Base-by-base conservation (phyloP, 2,113 vertebrate genomes). In the Hymenochirus boettgeri region DNA sequence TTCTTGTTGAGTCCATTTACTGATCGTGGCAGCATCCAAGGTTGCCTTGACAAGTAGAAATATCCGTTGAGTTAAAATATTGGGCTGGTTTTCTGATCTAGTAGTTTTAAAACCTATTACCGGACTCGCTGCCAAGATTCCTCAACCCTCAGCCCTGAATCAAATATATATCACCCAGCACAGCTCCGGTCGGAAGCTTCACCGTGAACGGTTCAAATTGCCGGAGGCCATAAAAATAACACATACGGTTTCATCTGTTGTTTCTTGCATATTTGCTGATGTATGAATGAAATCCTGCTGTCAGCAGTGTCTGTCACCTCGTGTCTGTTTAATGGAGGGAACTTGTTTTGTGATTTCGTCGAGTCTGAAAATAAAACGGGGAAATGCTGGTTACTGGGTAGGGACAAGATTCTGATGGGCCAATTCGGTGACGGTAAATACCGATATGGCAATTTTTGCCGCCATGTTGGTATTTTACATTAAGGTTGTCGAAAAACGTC, bases 1-100 rank as follows among this genome's bases (percentile, higher is more conserved):
- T 58, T 31, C 42, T 2, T 27, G 29, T n/a, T n/a, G n/a, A n/a
- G n/a, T n/a, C n/a, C n/a, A 65, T 65, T 18, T 7, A 57, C 18
- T 26, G 45, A 21, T 4, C 19, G 18, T 46, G 25, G 31, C 35
- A 42, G 23, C n/a, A 50, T 37, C 15, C 48, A 18, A 42, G 35
- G 50, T 57, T 22, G 25, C 42, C 46, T 48, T 22, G 21, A 48
- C 21, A 23, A 48, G 18, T 9, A 22, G 18, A 48, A 48, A 48
- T 48, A 22, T 48, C 46, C 46, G 9, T 21, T 23, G 18, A 48
- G 6, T 2, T 22, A 48, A 48, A 23, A 48, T 23, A 48, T 23
- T 12, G 2, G 21, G 21, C 10, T 19, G 2, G 7, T 48, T 23
- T n/a, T 48, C 46, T 48, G 21, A 48, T 48, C 46, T 23, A 21